Base-by-base conservation (phyloP, 2,888 invertebrate genomes). In the Erannis defoliaria region DNA sequence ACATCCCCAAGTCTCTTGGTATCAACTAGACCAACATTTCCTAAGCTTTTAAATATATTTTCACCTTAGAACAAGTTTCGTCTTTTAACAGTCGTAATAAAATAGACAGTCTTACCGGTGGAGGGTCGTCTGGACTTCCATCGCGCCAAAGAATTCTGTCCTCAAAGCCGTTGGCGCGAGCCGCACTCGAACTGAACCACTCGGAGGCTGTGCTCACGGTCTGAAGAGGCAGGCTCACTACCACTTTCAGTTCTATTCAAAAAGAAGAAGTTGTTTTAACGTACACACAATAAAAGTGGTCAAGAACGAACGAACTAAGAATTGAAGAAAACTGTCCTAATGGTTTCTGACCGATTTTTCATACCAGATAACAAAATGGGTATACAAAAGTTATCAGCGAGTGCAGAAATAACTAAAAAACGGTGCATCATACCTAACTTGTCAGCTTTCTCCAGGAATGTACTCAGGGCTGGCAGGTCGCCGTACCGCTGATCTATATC, bases 71-170 rank as follows among this genome's bases (percentile, higher is more conserved):
- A n/a, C n/a, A n/a, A n/a, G n/a, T n/a, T n/a, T n/a, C n/a, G n/a
- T n/a, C 12, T 33, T 2, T 1, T 9, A 9, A 2, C 14, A 14
- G n/a, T 6, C 5, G 14, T n/a, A 2, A 35, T 35, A 35, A 35
- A 35, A n/a, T 6, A 16, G 26, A 26, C 8, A 21, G 14, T 64
- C 68, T 69, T 68, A 82, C 83, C 53, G 63, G 43, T 49, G 77
- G 82, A n/a, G 62, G 48, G 8, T 76, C 68, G 63, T 90, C 66
- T 89, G 91, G 46, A 0, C 56, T 65, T 8, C 81, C 86, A 54
- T 95, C 93, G 21, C 78, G 85, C 98, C 98, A 98, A 8, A 97
- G 84, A 70, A 96, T 95, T 78, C 94, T 96, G 76, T 97, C 94
- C 48, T 94, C 94, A 75, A 94, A 97, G 0, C 94, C 95, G 16